Base-by-base conservation (phyloP, 1,140 invertebrate species). In the Drosophila subpulchrella region DNA sequence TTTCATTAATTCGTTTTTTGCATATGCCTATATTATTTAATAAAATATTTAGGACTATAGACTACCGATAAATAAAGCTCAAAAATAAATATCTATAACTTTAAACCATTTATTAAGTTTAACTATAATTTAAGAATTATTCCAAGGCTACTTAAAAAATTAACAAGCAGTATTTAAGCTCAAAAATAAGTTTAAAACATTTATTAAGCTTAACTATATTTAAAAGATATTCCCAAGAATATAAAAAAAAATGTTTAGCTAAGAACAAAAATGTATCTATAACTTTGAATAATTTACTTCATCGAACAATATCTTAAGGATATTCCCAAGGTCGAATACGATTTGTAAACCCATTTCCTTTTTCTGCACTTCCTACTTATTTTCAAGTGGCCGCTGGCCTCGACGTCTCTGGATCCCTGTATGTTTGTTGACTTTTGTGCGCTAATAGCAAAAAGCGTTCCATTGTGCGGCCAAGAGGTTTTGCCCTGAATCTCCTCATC, bases 351-450 rank as follows among this genome's bases (percentile, higher is more conserved):
- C 8, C 13, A 36, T 50, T 36, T 58, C 24, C 27, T 15, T 42
- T 39, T 54, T 59, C 53, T 74, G 62, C 70, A 78, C 58, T 71
- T 71, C 30, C 51, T 58, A 71, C 66, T 58, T 71, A 50, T 42
- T 57, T 79, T 75, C 48, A 82, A 78, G 83, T 75, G 78, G 51
- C 34, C 65, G 15, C 58, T 57, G 74, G 46, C 54, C 65, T 63
- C 42, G 56, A 71, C 42, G 66, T 54, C 71, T 82, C 27, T 68
- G 36, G 41, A 38, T 81, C 17, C 50, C 24, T 72, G 46, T 61
- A 27, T 78, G 55, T 78, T 76, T 85, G 83, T 86, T 88, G 83
- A 86, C 83, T 86, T 88, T 86, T 86, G 79, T 88, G 48, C 75
- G 83, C 83, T 86, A 86, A 88, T 86, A 83, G 83, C 75, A 79